Evolutionary conservation across 2,797 vertebrate genomes (phyloP).

Genomic region (Syndactyla subalaris): DNA sequence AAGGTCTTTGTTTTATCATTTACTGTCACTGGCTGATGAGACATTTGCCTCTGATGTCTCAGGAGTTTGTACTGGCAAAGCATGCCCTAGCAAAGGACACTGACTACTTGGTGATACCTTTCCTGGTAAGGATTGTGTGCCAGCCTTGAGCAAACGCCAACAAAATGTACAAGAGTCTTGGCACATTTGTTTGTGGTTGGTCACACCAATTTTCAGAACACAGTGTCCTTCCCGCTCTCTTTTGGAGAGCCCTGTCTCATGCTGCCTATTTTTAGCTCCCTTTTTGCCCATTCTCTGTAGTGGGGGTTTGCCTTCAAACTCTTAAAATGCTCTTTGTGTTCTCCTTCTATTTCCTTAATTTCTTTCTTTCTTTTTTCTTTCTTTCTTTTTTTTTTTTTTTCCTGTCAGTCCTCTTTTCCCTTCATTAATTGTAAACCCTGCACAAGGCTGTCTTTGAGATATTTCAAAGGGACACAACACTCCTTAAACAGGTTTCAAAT

Average conservation of each 20-base stretch:
- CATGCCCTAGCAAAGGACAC: neutral
- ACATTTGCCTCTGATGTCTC: neutral
- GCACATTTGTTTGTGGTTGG: constrained; percentile 13
- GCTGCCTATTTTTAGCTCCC: constrained; percentile 56
- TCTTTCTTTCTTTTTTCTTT: neutral
- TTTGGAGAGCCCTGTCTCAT: constrained; percentile 16
- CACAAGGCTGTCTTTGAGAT: constrained; percentile 58
- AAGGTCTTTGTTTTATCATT: neutral
- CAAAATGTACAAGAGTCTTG: constrained; percentile 51
- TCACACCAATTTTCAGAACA: constrained; percentile 58
- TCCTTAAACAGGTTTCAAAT: constrained; percentile 1
- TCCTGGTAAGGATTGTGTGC: neutral
- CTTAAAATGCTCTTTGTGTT: constrained; percentile 34
- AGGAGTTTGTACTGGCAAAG: neutral
- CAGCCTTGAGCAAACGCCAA: constrained; percentile 51
- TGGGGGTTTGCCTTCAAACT: constrained; percentile 9
- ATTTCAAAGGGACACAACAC: neutral
- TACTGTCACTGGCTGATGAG: neutral
- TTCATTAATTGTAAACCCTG: neutral
- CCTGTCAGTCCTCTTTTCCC: neutral
- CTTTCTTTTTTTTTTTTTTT: neutral
- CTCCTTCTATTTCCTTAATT: constrained; percentile 19
- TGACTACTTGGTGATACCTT: constrained; percentile 32
- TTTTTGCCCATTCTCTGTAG: neutral
- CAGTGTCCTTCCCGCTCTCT: constrained; percentile 37